A percentile compares a stretch with the other conserved stretches of the same genome.
Conservation (phyloP, 2,888 invertebrate genomes). For the Tinea pellionella region DNA sequence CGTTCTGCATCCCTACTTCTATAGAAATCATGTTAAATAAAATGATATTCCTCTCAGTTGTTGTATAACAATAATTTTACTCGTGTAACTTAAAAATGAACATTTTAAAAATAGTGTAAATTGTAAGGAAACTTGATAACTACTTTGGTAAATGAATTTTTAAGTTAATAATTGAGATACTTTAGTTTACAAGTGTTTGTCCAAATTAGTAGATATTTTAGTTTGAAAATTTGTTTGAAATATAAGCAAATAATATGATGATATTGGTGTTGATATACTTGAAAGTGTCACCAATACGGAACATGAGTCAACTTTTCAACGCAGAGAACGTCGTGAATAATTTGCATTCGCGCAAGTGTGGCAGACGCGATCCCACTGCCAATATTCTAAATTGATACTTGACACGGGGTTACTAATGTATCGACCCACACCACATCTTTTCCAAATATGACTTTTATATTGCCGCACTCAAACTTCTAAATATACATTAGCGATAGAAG, state of each 20-base stretch:
- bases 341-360: slow-evolving; percentile 21
- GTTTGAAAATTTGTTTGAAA: too few relatives aligned
- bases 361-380: slow-evolving; percentile 24
- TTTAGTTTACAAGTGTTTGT: too few relatives aligned
- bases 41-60: too few relatives aligned
- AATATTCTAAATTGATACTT: slow-evolving; percentile 51
- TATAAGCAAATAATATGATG: too few relatives aligned
- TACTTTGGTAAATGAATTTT: too few relatives aligned
- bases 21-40: not conserved
- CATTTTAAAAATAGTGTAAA: too few relatives aligned
- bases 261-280: too few relatives aligned
- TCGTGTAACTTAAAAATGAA: too few relatives aligned
- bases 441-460: slow-evolving; percentile 17
- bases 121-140: too few relatives aligned
- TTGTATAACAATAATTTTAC: too few relatives aligned
- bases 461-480: slow-evolving; percentile 9
- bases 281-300: not conserved
- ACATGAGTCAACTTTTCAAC: slow-evolving; percentile 2
- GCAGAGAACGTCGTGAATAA: slow-evolving; percentile 16
- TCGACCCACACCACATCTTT: slow-evolving; percentile 15
- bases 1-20: not conserved
- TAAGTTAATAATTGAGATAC: too few relatives aligned
- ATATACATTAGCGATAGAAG: slow-evolving; percentile 16
- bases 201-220: too few relatives aligned
- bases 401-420: slow-evolving; percentile 31